A percentile compares a stretch with the other conserved stretches of the same genome.
Conservation (phyloP, 1,140 invertebrate genomes). For the Oryctes rhinoceros region DNA sequence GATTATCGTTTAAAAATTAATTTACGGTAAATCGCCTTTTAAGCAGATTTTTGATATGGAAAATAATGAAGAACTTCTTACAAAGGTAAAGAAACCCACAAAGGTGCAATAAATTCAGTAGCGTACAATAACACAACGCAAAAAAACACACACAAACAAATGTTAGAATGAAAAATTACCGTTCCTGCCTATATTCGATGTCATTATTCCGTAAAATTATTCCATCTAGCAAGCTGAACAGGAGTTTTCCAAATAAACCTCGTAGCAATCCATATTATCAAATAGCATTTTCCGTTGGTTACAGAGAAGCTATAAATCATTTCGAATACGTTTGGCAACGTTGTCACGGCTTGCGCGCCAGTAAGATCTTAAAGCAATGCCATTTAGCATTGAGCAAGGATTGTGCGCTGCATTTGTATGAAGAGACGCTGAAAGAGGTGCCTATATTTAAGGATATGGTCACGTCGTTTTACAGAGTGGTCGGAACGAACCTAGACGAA, state of each 20-base stretch:
- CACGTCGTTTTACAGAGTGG: constrained; percentile 43
- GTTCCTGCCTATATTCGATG: no score
- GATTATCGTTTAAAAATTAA: no score
- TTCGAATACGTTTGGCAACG: constrained; percentile 50
- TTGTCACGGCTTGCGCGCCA: constrained; percentile 45
- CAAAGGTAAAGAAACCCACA: no score
- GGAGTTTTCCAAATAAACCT: not conserved
- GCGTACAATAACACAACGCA: no score
- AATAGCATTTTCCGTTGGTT: not conserved
- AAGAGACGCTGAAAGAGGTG: constrained; percentile 44
- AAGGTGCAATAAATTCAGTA: no score
- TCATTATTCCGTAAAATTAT: no score
- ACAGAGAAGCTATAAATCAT: constrained; percentile 47
- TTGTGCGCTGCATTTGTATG: constrained; percentile 47
- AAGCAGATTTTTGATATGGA: no score
- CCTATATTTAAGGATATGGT: constrained; percentile 46
- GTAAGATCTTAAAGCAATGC: constrained; percentile 45
- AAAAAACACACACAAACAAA: no score
- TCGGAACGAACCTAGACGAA: constrained; percentile 45
- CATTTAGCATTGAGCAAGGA: constrained; percentile 47
- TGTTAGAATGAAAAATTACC: no score
- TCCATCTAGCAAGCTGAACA: no score
- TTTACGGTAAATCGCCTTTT: no score
- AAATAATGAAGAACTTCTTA: no score
- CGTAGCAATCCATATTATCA: not conserved